Evolutionary conservation across 2,888 invertebrate genomes (phyloP).

Genomic region (Cephus runcator): DNA sequence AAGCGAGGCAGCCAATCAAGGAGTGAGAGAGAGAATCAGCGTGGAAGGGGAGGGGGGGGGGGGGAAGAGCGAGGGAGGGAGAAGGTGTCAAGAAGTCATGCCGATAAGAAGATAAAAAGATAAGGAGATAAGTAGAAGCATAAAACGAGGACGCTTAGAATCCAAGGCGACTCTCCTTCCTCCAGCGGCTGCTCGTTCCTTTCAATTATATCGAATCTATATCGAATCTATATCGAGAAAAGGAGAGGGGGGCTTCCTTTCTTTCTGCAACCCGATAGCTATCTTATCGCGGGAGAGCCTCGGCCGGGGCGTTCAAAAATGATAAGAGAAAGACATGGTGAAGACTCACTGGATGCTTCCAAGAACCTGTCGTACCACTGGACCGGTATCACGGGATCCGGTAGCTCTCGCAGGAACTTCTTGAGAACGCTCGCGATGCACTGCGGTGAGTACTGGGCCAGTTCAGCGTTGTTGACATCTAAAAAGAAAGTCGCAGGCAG

Average conservation of each 20-base stretch:
- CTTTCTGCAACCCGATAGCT: neutral
- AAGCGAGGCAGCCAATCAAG: too few relatives aligned
- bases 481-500: slow-evolving; percentile 16
- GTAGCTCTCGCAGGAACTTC: slow-evolving; percentile 78
- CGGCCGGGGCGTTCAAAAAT: neutral
- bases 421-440: slow-evolving; percentile 74
- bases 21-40: too few relatives aligned
- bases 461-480: slow-evolving; percentile 65
- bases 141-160: neutral
- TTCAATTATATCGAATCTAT: neutral
- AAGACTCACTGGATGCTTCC: slow-evolving; percentile 67
- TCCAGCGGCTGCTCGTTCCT: neutral
- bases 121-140: neutral
- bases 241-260: neutral
- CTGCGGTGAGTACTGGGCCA: slow-evolving; percentile 67
- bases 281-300: neutral
- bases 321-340: neutral
- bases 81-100: neutral
- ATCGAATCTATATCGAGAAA: neutral
- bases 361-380: slow-evolving; percentile 79
- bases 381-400: slow-evolving; percentile 81
- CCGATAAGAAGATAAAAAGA: neutral
- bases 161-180: neutral
- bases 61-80: too few relatives aligned
- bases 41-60: too few relatives aligned